Evolutionary conservation across 2,888 invertebrate species (phyloP).

Genomic region (Hesperia comma): DNA sequence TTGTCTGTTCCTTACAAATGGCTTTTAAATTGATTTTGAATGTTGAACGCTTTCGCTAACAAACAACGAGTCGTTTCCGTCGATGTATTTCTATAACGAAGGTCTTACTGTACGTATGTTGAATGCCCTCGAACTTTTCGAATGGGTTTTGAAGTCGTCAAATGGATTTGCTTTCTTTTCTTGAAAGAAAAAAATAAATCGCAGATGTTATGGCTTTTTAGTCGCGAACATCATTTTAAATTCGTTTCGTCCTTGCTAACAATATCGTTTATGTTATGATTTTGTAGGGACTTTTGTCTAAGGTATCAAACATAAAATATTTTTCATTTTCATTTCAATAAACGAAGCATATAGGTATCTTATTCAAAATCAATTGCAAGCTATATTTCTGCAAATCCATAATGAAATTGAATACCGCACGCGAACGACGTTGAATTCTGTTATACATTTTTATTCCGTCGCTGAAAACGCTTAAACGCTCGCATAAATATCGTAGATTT

Average conservation of each 20-base stretch:
- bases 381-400: not conserved
- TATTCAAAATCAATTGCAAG: not conserved
- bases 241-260: no score
- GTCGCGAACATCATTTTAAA: no score
- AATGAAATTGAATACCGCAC: slow-evolving; percentile 3
- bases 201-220: no score
- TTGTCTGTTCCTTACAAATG: slow-evolving; percentile 82
- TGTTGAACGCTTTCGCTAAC: slow-evolving; percentile 67
- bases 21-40: slow-evolving; percentile 81
- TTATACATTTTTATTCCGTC: slow-evolving; percentile 31
- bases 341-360: not conserved
- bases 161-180: no score
- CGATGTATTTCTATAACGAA: slow-evolving; percentile 15
- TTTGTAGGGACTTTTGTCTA: no score
- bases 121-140: not conserved
- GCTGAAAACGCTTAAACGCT: slow-evolving; percentile 49
- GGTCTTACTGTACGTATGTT: not conserved
- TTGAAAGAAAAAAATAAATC: no score
- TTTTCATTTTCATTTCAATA: no score
- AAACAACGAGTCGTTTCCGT: slow-evolving; percentile 51
- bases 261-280: no score
- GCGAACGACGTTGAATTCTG: slow-evolving; percentile 5
- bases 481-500: slow-evolving; percentile 51
- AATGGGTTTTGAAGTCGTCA: not conserved
- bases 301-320: no score